These are phyloP conservation scores for Halichoerus grypus DNA, from an alignment of 2,113 vertebrate genomes.

Conservation along the genomic window DNA sequence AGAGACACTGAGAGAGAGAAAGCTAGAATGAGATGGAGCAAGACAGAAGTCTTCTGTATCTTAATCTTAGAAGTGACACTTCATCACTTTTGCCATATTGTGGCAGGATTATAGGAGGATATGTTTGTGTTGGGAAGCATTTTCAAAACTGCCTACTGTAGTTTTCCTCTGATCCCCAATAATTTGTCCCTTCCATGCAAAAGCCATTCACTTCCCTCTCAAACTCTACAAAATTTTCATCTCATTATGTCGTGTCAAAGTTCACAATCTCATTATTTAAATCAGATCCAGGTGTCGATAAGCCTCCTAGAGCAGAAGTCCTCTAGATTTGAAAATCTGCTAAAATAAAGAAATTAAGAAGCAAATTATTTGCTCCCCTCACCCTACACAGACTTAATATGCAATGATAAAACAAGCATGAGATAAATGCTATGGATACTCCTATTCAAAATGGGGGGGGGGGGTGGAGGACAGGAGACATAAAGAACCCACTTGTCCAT, in stretches of 20 bases:
- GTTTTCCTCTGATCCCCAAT: neutral
- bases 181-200: neutral
- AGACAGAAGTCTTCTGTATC: neutral
- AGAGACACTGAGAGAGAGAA: neutral
- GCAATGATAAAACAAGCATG: neutral
- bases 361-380: neutral
- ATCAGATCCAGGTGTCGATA: neutral
- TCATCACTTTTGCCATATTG: neutral
- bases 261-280: neutral
- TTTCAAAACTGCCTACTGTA: neutral
- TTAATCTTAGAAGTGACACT: neutral
- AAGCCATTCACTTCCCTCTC: neutral
- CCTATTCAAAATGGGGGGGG: neutral
- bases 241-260: neutral
- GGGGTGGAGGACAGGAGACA: neutral
- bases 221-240: neutral
- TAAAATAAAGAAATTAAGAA: neutral
- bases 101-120: neutral
- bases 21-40: neutral
- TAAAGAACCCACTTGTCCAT: neutral
- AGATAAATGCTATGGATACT: neutral
- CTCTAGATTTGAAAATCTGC: neutral
- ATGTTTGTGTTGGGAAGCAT: fast-evolving
- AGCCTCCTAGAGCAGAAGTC: neutral
- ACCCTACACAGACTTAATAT: neutral